Conservation (phyloP, 2,113 vertebrate species). For the Oncorhynchus tshawytscha region DNA sequence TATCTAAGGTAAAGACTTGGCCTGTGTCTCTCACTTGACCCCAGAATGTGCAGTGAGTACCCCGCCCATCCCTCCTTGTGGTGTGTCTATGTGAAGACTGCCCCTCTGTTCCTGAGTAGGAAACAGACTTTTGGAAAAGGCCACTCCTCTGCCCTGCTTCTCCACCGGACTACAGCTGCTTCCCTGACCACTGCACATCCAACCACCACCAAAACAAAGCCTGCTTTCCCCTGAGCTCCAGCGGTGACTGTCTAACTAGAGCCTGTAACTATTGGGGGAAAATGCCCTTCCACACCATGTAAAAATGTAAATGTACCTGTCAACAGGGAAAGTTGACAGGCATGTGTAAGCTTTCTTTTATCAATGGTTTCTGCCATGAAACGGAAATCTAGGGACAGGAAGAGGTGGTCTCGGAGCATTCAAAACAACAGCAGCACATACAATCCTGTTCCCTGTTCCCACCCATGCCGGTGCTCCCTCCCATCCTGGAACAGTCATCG, state of each 20-base stretch:
- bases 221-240: not conserved
- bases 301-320: too few species aligned
- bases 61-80: slow-evolving; percentile 14
- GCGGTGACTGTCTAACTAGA: not conserved
- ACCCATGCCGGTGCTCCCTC: slow-evolving; percentile 17
- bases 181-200: slow-evolving; percentile 3
- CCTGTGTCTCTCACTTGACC: not conserved
- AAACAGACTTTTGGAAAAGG: slow-evolving; percentile 34
- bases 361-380: not conserved
- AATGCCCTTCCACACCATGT: too few species aligned
- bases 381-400: not conserved
- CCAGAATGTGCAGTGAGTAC: not conserved
- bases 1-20: not conserved
- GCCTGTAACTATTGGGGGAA: too few species aligned
- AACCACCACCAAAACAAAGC: not conserved
- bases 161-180: slow-evolving; percentile 1
- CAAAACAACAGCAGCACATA: slow-evolving; percentile 29
- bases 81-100: slow-evolving; percentile 44
- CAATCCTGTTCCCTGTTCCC: slow-evolving; percentile 38
- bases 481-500: slow-evolving; percentile 26
- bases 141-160: slow-evolving; percentile 11
- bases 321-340: not conserved
- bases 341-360: not conserved
- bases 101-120: slow-evolving; percentile 49
- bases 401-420: not conserved